Percentiles rank a stretch among this genome's conserved stretches.
These are phyloP conservation scores for Salpingus planirostris DNA, from an alignment of 2,888 invertebrate genomes.

Conservation along the genomic window DNA sequence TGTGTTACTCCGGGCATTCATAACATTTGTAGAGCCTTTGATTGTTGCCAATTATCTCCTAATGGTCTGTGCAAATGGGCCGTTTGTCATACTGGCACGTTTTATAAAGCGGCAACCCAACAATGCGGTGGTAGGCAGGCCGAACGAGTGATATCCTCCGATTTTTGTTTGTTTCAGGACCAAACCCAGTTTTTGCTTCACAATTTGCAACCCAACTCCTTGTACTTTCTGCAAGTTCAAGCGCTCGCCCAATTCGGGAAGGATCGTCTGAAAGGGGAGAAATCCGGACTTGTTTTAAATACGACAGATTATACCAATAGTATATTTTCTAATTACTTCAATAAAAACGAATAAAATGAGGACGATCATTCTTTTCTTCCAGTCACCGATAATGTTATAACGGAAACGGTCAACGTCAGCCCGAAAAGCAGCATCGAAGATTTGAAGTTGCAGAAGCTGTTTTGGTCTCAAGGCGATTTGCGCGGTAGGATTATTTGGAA, in stretches of 20 bases:
- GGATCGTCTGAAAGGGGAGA: conserved; percentile 59
- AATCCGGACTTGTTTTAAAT: conserved; percentile 61
- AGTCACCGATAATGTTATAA: conserved; percentile 11
- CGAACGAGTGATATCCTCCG: background rate
- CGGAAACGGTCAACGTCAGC: background rate
- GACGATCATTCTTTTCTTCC: conserved; percentile 1
- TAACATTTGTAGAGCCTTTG: too few species aligned
- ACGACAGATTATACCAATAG: conserved; percentile 49
- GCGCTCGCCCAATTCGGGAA: conserved; percentile 62
- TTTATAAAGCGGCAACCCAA: too few species aligned
- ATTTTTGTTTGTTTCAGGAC: conserved; percentile 41
- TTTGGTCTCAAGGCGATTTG: conserved; percentile 33
- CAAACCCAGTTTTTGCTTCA: conserved; percentile 56
- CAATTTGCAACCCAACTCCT: conserved; percentile 57
- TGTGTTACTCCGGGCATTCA: too few species aligned
- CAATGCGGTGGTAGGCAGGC: too few species aligned
- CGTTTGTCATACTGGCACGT: background rate
- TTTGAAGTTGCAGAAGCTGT: conserved; percentile 33
- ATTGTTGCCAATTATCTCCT: too few species aligned
- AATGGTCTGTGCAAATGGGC: background rate
- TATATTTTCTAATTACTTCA: conserved; percentile 17
- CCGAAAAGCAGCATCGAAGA: conserved; percentile 26
- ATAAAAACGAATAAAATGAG: background rate
- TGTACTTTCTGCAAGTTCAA: conserved; percentile 73
- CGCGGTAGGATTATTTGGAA: conserved; percentile 36